phyloP scores from a whole-genome alignment of 2,797 vertebrate genomes.

The Coregonus sp. region DNA sequence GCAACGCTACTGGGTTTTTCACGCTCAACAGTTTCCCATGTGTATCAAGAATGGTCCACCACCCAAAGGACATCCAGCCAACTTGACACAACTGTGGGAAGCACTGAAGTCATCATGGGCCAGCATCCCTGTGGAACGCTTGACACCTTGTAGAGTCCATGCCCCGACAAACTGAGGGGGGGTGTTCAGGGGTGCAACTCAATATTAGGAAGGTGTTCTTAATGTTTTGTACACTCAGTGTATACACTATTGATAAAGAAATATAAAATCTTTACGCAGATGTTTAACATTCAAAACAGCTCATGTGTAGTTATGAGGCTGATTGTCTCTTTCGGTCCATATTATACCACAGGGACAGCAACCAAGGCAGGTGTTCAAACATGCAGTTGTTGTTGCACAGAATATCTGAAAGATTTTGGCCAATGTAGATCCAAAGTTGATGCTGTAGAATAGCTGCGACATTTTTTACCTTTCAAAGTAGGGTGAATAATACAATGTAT shows the following conservation, averaged over 20 bases:
- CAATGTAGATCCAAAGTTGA: neutral
- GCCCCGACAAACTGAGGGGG: too few species aligned
- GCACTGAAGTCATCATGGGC: too few species aligned
- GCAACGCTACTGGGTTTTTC: too few species aligned
- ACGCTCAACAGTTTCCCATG: too few species aligned
- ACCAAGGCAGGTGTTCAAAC: slow-evolving; percentile 11
- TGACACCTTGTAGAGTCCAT: too few species aligned
- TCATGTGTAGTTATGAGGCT: slow-evolving; percentile 48
- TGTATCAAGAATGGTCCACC: too few species aligned
- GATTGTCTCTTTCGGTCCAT: slow-evolving; percentile 23
- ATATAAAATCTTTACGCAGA: slow-evolving; percentile 17
- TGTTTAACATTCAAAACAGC: slow-evolving; percentile 34
- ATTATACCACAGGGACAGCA: slow-evolving; percentile 47
- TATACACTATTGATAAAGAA: neutral
- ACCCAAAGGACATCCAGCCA: too few species aligned
- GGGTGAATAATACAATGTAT: neutral
- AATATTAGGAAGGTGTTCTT: neutral
- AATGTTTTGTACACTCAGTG: neutral
- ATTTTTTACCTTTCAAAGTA: neutral
- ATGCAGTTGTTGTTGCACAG: neutral
- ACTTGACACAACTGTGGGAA: too few species aligned
- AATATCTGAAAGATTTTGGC: neutral
- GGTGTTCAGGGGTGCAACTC: too few species aligned
- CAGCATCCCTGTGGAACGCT: too few species aligned
- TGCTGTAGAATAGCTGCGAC: neutral